Base-by-base conservation (phyloP, 2,797 vertebrate species). In the Thripadectes ignobilis region DNA sequence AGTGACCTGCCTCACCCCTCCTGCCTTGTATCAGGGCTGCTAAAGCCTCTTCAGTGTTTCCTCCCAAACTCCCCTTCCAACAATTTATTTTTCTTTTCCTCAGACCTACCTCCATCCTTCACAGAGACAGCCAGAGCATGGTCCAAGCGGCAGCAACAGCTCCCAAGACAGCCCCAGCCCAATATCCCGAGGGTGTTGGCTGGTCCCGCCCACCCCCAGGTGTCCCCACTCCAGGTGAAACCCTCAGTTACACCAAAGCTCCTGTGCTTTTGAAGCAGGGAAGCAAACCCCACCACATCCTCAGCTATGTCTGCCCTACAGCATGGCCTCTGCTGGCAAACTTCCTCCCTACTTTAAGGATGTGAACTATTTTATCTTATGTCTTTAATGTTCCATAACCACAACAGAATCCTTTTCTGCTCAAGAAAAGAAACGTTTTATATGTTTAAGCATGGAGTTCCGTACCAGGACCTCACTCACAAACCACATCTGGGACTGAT, bases 71-170 rank as follows among this genome's bases (percentile, higher is more conserved):
- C 23, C 16, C 3, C 12, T 41, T 38, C 10, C 12, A 32, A 16
- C 2, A 32, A 3, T 1, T n/a, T 7, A 24, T 8, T 29, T 38
- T 24, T 11, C 14, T n/a, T 22, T 9, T 20, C 22, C 26, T 24
- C 5, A 1, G 19, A 52, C n/a, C 16, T 39, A 52, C 51, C 77
- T 74, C 23, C 1, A 0, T 1, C 5, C 6, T 2, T 10, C 67
- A 7, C 73, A 41, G 22, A 48, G 9, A 2, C 9, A 3, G 1
- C 1, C 38, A 14, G 2, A 43, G 8, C 0, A 0, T 9, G 9
- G 2, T 10, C 6, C 7, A 9, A 19, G 0, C 16, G 5, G 3
- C 4, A 4, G 5, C 38, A 49, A 2, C 2, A 61, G 1, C 5
- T 43, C 24, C 24, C 1, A 0, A 2, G 14, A 2, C 43, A 39